Percentiles rank a stretch among this genome's conserved stretches.
Evolutionary conservation across 1,140 invertebrate species (phyloP).

Genomic region (Ceratitis capitata): DNA sequence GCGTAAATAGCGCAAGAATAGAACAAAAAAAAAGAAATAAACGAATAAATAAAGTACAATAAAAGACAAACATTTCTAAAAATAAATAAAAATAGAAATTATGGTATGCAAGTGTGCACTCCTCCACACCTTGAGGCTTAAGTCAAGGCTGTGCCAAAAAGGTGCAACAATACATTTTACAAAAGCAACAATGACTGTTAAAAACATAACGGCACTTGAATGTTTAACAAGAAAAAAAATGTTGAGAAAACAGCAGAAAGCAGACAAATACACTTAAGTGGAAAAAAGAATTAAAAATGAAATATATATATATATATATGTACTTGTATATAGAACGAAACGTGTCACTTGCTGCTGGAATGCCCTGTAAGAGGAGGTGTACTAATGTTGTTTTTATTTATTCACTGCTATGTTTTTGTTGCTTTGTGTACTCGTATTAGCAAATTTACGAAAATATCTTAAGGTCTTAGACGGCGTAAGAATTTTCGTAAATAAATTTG

Average conservation of each 20-base stretch:
- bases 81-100: background rate
- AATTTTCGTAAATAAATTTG: no score
- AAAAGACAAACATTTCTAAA: background rate
- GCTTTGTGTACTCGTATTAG: background rate
- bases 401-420: background rate
- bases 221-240: background rate
- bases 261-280: slow-evolving; percentile 19
- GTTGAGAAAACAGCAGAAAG: background rate
- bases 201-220: slow-evolving; percentile 17
- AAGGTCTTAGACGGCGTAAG: no score
- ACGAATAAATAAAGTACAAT: no score
- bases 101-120: background rate
- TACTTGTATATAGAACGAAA: background rate
- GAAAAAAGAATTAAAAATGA: background rate
- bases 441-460: background rate
- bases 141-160: slow-evolving; percentile 28
- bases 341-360: background rate
- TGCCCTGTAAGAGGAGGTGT: background rate
- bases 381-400: background rate
- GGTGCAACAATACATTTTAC: background rate
- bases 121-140: background rate
- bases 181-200: slow-evolving; percentile 11
- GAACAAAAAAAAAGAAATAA: background rate
- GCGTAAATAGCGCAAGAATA: background rate
- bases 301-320: no score